phyloP scores from a whole-genome alignment of 2,113 vertebrate species.

The Atrichornis clamosus region DNA sequence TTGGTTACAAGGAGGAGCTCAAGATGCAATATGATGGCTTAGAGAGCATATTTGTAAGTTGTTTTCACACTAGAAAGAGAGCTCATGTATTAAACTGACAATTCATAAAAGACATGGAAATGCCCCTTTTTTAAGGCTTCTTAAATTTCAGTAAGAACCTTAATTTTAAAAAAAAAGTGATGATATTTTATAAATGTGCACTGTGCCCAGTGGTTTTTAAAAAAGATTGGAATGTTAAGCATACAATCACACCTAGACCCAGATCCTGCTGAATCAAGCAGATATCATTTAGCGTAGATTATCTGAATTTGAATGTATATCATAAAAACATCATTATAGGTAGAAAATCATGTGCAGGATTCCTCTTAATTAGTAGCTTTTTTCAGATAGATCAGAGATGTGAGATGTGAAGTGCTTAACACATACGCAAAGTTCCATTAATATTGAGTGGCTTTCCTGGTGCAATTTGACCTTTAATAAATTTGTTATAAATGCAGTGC shows the following conservation, averaged over 20 bases:
- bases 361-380: not conserved
- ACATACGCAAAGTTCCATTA: not conserved
- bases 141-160: not conserved
- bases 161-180: not conserved
- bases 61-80: not conserved
- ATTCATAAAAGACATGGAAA: not conserved
- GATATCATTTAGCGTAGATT: not conserved
- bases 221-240: not conserved
- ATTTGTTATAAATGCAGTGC: not conserved
- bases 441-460: not conserved
- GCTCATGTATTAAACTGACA: not conserved
- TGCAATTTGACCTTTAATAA: not conserved
- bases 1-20: not conserved
- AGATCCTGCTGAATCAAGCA: not conserved
- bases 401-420: not conserved
- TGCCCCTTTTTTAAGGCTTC: not conserved
- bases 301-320: not conserved
- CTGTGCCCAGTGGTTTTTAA: not conserved
- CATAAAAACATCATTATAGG: not conserved
- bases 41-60: not conserved
- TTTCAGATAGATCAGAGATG: not conserved
- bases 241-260: not conserved
- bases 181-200: not conserved
- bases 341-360: not conserved
- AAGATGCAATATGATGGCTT: not conserved